A percentile compares a stretch with the other conserved stretches of the same genome.
phyloP scores from a whole-genome alignment of 1,140 invertebrate genomes.

The Ceratina calcarata region DNA sequence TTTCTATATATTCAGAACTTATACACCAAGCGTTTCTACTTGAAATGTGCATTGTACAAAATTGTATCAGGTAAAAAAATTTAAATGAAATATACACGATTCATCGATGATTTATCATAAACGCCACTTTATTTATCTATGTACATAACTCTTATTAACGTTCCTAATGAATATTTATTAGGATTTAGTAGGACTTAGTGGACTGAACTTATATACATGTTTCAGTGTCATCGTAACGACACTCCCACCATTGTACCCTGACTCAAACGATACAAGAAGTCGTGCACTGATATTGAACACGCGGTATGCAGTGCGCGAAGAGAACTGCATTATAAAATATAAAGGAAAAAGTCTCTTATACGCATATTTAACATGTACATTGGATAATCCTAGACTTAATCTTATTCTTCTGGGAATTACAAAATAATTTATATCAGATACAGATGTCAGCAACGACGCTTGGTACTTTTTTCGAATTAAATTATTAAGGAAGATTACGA shows the following conservation, averaged over 20 bases:
- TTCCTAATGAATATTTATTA: slow-evolving; percentile 55
- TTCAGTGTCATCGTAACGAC: slow-evolving; percentile 45
- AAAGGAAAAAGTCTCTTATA: slow-evolving; percentile 46
- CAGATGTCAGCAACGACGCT: slow-evolving; percentile 52
- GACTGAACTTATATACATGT: slow-evolving; percentile 72
- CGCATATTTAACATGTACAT: slow-evolving; percentile 9
- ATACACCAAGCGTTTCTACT: not conserved
- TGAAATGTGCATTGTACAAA: not conserved
- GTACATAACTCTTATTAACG: slow-evolving; percentile 64
- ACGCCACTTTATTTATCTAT: slow-evolving; percentile 69
- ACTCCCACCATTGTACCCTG: slow-evolving; percentile 58
- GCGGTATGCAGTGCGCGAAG: not conserved
- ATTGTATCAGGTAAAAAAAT: not conserved
- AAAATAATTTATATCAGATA: slow-evolving; percentile 40
- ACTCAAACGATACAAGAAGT: slow-evolving; percentile 61
- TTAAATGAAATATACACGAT: not conserved
- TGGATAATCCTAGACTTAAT: slow-evolving; percentile 9
- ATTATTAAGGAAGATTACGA: slow-evolving; percentile 34
- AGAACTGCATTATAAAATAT: slow-evolving; percentile 52
- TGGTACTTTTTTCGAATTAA: slow-evolving; percentile 51
- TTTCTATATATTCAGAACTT: not conserved
- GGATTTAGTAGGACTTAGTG: slow-evolving; percentile 66
- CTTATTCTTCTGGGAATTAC: slow-evolving; percentile 28
- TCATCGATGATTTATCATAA: slow-evolving; percentile 55
- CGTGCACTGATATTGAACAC: slow-evolving; percentile 6